Percentiles rank a stretch among this genome's conserved stretches.
Evolutionary conservation across 2,888 invertebrate genomes (phyloP).

Genomic region (Perithous albicinctus): DNA sequence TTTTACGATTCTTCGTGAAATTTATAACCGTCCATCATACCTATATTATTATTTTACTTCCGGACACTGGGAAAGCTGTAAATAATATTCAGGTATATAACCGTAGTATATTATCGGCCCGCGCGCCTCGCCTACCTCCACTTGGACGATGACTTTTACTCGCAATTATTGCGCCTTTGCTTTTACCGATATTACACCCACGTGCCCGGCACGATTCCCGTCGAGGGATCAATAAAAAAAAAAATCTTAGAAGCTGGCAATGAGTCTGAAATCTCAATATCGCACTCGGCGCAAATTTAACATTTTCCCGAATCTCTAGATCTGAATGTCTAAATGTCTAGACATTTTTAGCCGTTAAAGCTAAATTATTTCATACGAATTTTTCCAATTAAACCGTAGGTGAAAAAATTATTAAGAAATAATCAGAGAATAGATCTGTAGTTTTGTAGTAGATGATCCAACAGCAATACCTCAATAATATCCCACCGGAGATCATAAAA

Average conservation of each 20-base stretch:
- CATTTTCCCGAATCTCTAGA: too few species aligned
- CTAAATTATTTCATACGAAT: too few species aligned
- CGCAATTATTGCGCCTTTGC: conserved; percentile 47
- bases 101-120: conserved; percentile 46
- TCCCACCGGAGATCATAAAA: too few species aligned
- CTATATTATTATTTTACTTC: conserved; percentile 71
- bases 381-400: too few species aligned
- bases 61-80: conserved; percentile 64
- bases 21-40: conserved; percentile 68
- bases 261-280: too few species aligned
- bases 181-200: conserved; percentile 38
- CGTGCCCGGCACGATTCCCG: conserved; percentile 21
- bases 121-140: conserved; percentile 42
- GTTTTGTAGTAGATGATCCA: too few species aligned
- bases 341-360: too few species aligned
- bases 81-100: conserved; percentile 61
- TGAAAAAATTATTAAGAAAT: too few species aligned
- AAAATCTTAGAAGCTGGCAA: not conserved
- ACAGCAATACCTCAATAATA: too few species aligned
- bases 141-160: conserved; percentile 48
- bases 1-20: conserved; percentile 66
- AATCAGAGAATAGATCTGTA: too few species aligned
- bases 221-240: conserved; percentile 12
- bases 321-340: too few species aligned
- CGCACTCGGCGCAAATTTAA: too few species aligned